phyloP scores from a whole-genome alignment of 2,888 invertebrate genomes.

The Athetis lepigone region DNA sequence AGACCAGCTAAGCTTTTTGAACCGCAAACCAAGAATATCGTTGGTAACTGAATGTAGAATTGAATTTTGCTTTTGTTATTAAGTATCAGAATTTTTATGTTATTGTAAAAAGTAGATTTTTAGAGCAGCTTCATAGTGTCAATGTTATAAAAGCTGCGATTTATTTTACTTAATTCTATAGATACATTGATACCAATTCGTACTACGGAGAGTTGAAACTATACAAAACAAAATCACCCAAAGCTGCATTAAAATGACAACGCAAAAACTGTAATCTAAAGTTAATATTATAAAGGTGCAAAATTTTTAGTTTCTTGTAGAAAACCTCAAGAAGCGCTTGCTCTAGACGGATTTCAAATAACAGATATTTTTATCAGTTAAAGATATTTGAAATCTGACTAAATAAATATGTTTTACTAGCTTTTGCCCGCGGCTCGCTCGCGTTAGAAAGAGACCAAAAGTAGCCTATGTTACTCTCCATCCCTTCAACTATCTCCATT shows the following conservation, averaged over 20 bases:
- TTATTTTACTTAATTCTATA: neutral
- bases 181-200: neutral
- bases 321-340: too few species aligned
- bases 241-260: neutral
- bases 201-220: neutral
- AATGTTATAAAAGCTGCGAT: neutral
- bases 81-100: neutral
- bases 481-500: too few species aligned
- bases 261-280: neutral
- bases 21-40: slow-evolving; percentile 4
- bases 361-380: too few species aligned
- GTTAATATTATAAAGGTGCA: neutral
- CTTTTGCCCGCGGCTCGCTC: too few species aligned
- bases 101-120: slow-evolving; percentile 4
- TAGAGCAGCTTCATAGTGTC: neutral
- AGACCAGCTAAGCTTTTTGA: slow-evolving; percentile 12
- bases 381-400: too few species aligned
- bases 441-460: too few species aligned
- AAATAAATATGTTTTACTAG: too few species aligned
- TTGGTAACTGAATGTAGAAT: slow-evolving; percentile 9
- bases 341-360: too few species aligned
- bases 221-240: neutral
- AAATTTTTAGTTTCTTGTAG: neutral
- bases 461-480: too few species aligned
- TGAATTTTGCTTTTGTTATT: slow-evolving; percentile 9